Evolutionary conservation across 2,888 invertebrate genomes (phyloP).

Genomic region (Tigriopus californicus): DNA sequence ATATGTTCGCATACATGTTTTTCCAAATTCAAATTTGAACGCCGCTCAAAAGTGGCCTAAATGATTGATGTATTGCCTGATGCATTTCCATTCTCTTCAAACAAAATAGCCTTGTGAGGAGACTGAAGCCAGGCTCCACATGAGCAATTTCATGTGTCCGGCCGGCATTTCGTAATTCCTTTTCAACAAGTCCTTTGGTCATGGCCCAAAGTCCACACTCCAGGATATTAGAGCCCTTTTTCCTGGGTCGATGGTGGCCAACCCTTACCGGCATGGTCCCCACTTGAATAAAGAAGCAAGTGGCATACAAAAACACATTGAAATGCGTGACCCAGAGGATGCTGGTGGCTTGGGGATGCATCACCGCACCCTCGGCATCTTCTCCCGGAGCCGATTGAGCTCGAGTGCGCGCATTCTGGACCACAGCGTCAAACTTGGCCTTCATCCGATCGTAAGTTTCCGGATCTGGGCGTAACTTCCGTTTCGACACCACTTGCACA

Average conservation of each 20-base stretch:
- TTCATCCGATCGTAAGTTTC: not conserved
- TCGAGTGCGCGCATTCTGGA: not conserved
- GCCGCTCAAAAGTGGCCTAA: too few relatives aligned
- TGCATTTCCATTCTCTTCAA: too few relatives aligned
- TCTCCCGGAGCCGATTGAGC: not conserved
- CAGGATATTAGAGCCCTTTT: not conserved
- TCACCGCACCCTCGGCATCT: not conserved
- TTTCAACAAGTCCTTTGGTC: not conserved
- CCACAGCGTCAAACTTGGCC: slow-evolving; percentile 1
- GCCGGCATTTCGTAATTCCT: too few relatives aligned
- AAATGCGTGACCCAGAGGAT: slow-evolving; percentile 10
- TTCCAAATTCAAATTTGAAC: too few relatives aligned
- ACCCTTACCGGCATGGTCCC: slow-evolving; percentile 12
- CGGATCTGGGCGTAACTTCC: not conserved
- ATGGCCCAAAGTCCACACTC: not conserved
- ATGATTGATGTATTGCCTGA: too few relatives aligned
- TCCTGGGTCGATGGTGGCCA: too few relatives aligned
- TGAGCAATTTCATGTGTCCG: too few relatives aligned
- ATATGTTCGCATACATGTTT: too few relatives aligned
- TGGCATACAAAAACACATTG: slow-evolving; percentile 12
- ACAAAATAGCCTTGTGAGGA: too few relatives aligned
- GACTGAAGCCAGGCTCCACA: too few relatives aligned
- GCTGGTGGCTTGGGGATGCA: not conserved
- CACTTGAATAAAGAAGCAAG: slow-evolving; percentile 11
- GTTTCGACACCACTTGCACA: slow-evolving; percentile 4